phyloP scores from a whole-genome alignment of 2,888 invertebrate genomes.

The Aleiodes leptofemur region DNA sequence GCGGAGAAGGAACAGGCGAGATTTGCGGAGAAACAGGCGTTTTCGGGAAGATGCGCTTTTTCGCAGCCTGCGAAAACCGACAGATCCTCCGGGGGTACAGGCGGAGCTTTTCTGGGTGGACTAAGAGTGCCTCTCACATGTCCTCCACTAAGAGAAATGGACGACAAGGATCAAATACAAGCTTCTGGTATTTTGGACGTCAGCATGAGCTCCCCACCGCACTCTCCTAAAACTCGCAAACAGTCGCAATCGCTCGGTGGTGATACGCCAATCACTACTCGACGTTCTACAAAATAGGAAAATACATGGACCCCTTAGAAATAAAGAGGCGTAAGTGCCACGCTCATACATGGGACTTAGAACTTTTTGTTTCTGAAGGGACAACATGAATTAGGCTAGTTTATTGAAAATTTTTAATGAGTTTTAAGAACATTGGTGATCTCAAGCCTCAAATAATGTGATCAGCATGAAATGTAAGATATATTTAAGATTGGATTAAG shows the following conservation, averaged over 20 bases:
- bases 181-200: background rate
- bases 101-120: no score
- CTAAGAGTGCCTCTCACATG: slow-evolving; percentile 11
- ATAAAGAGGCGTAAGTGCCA: no score
- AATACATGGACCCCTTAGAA: background rate
- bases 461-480: no score
- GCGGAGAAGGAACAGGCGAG: slow-evolving; percentile 16
- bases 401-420: no score
- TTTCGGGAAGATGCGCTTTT: background rate
- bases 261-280: background rate
- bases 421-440: background rate
- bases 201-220: background rate
- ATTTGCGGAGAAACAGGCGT: background rate
- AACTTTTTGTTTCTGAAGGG: no score
- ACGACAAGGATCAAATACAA: background rate
- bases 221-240: background rate
- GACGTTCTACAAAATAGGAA: background rate
- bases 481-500: no score
- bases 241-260: background rate
- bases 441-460: background rate
- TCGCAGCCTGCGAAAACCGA: background rate
- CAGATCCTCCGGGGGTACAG: background rate
- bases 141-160: background rate
- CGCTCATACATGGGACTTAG: no score
- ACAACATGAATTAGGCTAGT: background rate